Base-by-base conservation (phyloP, 1,140 invertebrate species). In the Tetramorium parvispinum region DNA sequence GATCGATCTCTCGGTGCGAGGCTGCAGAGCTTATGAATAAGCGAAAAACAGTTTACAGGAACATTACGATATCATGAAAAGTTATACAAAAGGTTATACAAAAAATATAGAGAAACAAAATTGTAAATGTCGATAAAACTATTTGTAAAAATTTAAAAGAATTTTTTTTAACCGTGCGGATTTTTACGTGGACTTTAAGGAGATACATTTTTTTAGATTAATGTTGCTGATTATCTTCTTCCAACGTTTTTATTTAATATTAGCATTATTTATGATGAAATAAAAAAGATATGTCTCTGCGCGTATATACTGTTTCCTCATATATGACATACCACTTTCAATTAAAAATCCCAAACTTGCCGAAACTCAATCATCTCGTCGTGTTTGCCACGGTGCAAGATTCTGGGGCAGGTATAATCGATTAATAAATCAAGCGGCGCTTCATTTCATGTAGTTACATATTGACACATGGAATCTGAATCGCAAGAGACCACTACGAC, bases 351-450 rank as follows among this genome's bases (percentile, higher is more conserved):
- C 32, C 16, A 4, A 40, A 37, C 13, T 49, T 79, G 1, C 13
- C 73, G 7, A n/a, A 13, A 21, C 13, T 27, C 11, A 79, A 51
- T 70, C 8, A 46, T 16, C 18, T 55, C 32, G 32, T 40, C n/a
- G 32, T 21, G 57, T 53, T 68, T 21, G n/a, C 32, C 11, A 21
- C 11, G n/a, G 3, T 5, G 16, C 21, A 32, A 70, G 49, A 53
- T 81, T 51, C 21, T 4, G 40, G 10, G 18, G n/a, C 40, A 24
- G 40, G 27, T 57, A 11, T 24, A 55, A 32, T 46, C 65, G 53
- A 83, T 83, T 73, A 73, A 83, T 83, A 61, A 83, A 83, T 73
- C 66, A 73, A 71, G 24, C 21, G 51, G 40, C 53, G 37, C 40
- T 73, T 83, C 79, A 73, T 73, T 82, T 46, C 40, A 37, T 7